Conservation (phyloP, 2,113 vertebrate genomes). For the Psophia crepitans region DNA sequence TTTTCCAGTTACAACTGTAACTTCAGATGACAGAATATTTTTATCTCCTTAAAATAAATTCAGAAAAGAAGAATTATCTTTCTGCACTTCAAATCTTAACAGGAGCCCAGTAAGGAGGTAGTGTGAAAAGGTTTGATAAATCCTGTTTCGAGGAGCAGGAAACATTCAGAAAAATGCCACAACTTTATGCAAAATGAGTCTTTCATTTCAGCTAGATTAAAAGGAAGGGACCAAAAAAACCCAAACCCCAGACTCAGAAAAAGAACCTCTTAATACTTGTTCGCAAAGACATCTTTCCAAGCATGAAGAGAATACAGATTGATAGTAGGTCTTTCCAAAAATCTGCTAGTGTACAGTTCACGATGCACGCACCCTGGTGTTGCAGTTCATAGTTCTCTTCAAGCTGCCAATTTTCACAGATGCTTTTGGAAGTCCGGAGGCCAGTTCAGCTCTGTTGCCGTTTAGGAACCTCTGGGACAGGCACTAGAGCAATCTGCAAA, state of each 20-base stretch:
- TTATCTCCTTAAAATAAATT: constrained; percentile 59
- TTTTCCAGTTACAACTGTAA: constrained; percentile 6
- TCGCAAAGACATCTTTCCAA: background rate
- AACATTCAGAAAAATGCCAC: background rate
- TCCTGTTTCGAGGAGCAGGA: background rate
- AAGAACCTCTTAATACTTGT: background rate
- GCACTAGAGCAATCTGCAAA: background rate
- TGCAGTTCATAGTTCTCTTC: background rate
- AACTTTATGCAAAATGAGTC: background rate
- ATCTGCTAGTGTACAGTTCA: background rate
- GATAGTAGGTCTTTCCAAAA: constrained; percentile 1
- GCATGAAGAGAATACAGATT: background rate
- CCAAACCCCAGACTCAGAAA: background rate
- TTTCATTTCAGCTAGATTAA: background rate
- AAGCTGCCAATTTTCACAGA: constrained; percentile 46
- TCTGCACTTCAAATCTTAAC: background rate
- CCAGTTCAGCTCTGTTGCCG: background rate
- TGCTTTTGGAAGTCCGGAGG: background rate
- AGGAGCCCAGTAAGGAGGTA: background rate
- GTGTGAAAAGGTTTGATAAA: constrained; percentile 18
- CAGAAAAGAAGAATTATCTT: constrained; percentile 51
- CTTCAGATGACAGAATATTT: constrained; percentile 32
- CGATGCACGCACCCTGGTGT: background rate
- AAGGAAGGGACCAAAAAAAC: background rate
- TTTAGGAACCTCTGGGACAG: background rate